Evolutionary conservation across 2,797 vertebrate species (phyloP).

Genomic region (Rhabdomys pumilio): DNA sequence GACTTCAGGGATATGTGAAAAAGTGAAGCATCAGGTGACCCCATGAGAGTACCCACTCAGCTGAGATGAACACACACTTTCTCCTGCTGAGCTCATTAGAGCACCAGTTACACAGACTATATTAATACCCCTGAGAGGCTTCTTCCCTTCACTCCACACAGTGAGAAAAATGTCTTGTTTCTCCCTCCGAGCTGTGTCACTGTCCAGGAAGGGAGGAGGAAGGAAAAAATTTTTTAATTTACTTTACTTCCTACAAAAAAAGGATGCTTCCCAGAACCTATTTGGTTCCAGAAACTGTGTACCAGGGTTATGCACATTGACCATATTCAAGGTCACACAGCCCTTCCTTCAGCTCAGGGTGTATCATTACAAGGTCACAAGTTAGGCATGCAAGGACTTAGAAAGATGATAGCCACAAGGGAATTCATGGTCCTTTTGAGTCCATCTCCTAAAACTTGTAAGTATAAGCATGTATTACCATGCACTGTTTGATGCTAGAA

Average conservation of each 20-base stretch:
- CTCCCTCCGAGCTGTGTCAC: background rate
- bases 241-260: background rate
- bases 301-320: background rate
- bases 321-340: background rate
- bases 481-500: background rate
- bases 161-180: background rate
- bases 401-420: background rate
- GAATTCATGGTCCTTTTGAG: background rate
- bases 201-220: fast-evolving
- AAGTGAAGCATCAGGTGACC: background rate
- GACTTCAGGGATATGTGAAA: background rate
- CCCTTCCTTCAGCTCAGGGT: background rate
- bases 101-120: background rate
- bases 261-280: background rate
- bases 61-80: background rate
- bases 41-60: background rate
- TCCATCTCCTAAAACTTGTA: background rate
- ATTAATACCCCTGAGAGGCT: background rate
- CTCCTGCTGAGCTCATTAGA: conserved; percentile 12
- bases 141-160: background rate
- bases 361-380: background rate
- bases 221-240: background rate
- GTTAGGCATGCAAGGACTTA: background rate
- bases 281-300: background rate
- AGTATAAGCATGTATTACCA: background rate